Conservation (phyloP, 2,113 vertebrate genomes). For the Pheucticus melanocephalus region DNA sequence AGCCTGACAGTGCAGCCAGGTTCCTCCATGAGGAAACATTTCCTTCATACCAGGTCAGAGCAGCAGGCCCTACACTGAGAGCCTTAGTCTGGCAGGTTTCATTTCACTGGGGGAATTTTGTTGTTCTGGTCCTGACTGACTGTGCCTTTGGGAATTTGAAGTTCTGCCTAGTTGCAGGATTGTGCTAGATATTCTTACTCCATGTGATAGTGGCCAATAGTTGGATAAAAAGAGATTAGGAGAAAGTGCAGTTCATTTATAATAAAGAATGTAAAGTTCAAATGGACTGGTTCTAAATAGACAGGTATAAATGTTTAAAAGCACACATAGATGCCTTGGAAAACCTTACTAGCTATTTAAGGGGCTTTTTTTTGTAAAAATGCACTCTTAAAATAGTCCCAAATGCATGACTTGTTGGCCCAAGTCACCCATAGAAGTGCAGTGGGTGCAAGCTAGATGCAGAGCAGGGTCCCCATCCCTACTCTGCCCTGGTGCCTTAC, state of each 20-base stretch:
- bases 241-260: background rate
- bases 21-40: background rate
- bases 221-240: background rate
- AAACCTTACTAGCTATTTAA: background rate
- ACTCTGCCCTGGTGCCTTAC: background rate
- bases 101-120: background rate
- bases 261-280: background rate
- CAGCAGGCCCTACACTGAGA: background rate
- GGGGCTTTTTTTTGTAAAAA: background rate
- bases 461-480: background rate
- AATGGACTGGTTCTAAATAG: background rate
- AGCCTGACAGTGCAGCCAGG: background rate
- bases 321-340: background rate
- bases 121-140: background rate
- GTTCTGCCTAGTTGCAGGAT: background rate
- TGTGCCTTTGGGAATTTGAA: background rate
- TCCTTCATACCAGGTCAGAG: background rate
- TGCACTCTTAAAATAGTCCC: background rate
- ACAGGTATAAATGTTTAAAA: background rate
- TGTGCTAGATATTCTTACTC: background rate
- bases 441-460: background rate
- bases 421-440: background rate
- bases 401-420: background rate
- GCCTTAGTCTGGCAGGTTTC: background rate
- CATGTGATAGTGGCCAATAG: accelerated